Evolutionary conservation across 1,140 invertebrate species (phyloP).

Genomic region (Brachionus plicatilis): DNA sequence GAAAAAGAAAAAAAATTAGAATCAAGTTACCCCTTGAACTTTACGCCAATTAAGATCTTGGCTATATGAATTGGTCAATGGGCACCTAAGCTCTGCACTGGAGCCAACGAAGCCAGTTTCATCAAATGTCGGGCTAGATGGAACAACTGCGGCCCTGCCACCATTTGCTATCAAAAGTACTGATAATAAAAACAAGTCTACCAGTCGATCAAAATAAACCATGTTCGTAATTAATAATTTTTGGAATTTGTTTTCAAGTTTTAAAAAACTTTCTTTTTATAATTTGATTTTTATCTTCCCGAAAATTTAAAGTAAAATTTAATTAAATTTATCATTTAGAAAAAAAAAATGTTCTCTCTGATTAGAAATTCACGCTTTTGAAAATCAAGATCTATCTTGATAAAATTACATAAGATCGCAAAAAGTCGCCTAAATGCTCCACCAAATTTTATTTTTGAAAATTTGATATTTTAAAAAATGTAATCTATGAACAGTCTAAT

Average conservation of each 20-base stretch:
- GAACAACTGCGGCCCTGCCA: neutral
- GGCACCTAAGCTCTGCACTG: neutral
- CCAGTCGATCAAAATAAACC: neutral
- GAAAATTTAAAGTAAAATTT: neutral
- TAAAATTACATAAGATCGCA: neutral
- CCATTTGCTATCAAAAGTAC: neutral
- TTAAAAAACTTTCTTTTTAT: neutral
- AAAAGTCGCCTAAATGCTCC: neutral
- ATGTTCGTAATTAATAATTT: neutral
- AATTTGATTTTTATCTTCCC: neutral
- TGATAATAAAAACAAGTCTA: neutral
- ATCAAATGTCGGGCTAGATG: neutral
- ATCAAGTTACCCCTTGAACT: neutral
- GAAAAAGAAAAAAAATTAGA: neutral
- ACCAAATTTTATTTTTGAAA: neutral
- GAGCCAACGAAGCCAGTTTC: neutral
- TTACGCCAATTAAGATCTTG: neutral
- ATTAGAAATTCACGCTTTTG: constrained; percentile 15
- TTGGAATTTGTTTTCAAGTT: neutral
- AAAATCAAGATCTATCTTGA: neutral
- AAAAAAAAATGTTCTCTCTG: neutral
- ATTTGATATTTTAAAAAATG: neutral
- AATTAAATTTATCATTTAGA: neutral
- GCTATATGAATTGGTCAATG: neutral
- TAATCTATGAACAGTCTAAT: neutral